These are phyloP conservation scores for Keiferia lycopersicella DNA, from an alignment of 2,888 invertebrate genomes.

Conservation along the genomic window DNA sequence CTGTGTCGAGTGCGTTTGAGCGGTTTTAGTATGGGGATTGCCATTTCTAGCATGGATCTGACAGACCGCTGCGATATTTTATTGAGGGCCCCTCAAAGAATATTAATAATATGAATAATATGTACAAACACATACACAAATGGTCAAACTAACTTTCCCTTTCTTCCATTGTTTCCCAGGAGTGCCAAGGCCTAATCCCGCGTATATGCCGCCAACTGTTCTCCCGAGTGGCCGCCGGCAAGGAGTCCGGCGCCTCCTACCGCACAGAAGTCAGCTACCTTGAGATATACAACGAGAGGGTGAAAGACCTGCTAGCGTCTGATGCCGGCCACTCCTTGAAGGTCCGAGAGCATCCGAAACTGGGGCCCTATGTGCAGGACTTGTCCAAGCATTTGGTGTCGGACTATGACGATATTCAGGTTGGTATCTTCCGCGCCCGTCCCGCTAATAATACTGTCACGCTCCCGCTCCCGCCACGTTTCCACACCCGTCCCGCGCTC, in stretches of 20 bases:
- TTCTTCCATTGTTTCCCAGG: slow-evolving; percentile 62
- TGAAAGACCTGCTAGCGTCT: slow-evolving; percentile 85
- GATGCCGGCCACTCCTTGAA: slow-evolving; percentile 85
- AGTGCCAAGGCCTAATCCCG: slow-evolving; percentile 91
- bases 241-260: slow-evolving; percentile 90
- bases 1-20: too few species aligned
- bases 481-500: too few species aligned
- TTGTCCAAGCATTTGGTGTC: slow-evolving; percentile 92
- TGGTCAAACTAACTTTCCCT: too few species aligned
- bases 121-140: too few species aligned
- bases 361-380: slow-evolving; percentile 93
- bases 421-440: too few species aligned
- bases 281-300: slow-evolving; percentile 93
- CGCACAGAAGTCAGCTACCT: slow-evolving; percentile 93
- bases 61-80: too few species aligned
- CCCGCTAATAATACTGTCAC: too few species aligned
- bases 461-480: too few species aligned
- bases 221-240: slow-evolving; percentile 89
- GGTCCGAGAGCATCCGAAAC: slow-evolving; percentile 89
- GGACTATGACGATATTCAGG: slow-evolving; percentile 93
- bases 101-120: too few species aligned
- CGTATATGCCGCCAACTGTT: slow-evolving; percentile 92
- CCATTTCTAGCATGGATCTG: too few species aligned
- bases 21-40: too few species aligned
- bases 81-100: too few species aligned